These are phyloP conservation scores for Antennarius maculatus DNA, from an alignment of 2,797 vertebrate genomes.

Conservation along the genomic window DNA sequence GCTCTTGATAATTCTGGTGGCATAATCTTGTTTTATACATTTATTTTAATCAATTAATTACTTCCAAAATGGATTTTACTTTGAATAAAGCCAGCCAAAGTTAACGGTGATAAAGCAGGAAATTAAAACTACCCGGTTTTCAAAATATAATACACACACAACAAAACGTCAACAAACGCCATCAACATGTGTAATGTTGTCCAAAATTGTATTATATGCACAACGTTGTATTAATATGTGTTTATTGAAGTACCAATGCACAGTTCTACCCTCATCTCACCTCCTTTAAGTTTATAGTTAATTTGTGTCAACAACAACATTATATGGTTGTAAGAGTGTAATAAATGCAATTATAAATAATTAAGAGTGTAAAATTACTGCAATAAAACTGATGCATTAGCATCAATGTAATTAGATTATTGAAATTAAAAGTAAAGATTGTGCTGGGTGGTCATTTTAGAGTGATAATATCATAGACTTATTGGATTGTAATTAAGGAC, in stretches of 20 bases:
- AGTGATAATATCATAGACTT: not conserved
- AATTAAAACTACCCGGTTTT: constrained; percentile 1
- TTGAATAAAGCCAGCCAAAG: constrained; percentile 2
- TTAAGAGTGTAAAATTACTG: too few species aligned
- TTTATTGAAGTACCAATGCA: not conserved
- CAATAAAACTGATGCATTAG: not conserved
- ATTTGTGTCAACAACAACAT: not conserved
- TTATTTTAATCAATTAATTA: not conserved
- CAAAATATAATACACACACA: constrained; percentile 27
- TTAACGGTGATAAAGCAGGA: constrained; percentile 16
- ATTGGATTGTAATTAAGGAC: not conserved
- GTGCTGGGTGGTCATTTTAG: not conserved
- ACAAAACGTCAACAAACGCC: not conserved
- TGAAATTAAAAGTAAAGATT: not conserved
- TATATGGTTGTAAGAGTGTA: too few species aligned
- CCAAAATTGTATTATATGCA: not conserved
- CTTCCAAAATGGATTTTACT: not conserved
- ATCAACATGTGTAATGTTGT: not conserved
- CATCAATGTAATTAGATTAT: not conserved
- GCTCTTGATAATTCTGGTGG: not conserved
- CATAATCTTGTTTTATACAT: not conserved
- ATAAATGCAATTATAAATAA: too few species aligned
- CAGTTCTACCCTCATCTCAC: too few species aligned
- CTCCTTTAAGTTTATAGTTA: too few species aligned
- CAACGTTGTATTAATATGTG: not conserved